Evolutionary conservation across 2,797 vertebrate genomes (phyloP), one percentile per base, ranked within the genome.

Genomic region (Etheostoma perlongum): DNA sequence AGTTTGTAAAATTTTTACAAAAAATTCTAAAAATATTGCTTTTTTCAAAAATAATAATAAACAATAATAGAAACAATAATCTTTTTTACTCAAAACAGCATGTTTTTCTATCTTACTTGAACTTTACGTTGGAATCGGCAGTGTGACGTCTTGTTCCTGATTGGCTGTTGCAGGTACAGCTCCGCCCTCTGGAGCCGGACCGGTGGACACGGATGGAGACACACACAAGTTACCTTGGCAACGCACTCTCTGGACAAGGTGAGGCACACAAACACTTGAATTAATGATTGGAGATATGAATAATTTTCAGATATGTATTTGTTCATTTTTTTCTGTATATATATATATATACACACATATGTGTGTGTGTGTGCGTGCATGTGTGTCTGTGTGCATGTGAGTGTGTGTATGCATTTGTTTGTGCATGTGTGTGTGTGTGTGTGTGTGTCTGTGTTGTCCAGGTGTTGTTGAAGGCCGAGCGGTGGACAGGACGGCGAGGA

Each of bases 401-500:
- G 33, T 8, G 33, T 33, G 33, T 33, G 6, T 33, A 1, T 33
- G 1, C 0, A 19, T 66, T 21, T 65, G 42, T 52, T 19, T 48
- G 21, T 51, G 47, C 51, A 27, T 33, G 16, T 33, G 30, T 15
- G 21, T 52, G 9, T 18, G 19, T 58, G 19, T 79, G 52, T 58
- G 27, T 49, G 47, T 66, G 49, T 21, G 15, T 2, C 44, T 33
- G 25, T 74, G 53, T 40, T 16, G n/a, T 49, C 5, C 54, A 98
- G 97, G 94, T 99, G 81, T 90, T 97, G 89, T 87, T 99, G 88
- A 97, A 94, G 90, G 98, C 95, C 0, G 96, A 97, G 81, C 94
- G 94, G 67, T 90, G 93, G 82, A 93, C 47, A 47, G 96, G 94
- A 36, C 89, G 81, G 74, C 78, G 76, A 0, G 97, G 97, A 54